Evolutionary conservation across 2,113 vertebrate genomes (phyloP).

Genomic region (Dasyprocta punctata): DNA sequence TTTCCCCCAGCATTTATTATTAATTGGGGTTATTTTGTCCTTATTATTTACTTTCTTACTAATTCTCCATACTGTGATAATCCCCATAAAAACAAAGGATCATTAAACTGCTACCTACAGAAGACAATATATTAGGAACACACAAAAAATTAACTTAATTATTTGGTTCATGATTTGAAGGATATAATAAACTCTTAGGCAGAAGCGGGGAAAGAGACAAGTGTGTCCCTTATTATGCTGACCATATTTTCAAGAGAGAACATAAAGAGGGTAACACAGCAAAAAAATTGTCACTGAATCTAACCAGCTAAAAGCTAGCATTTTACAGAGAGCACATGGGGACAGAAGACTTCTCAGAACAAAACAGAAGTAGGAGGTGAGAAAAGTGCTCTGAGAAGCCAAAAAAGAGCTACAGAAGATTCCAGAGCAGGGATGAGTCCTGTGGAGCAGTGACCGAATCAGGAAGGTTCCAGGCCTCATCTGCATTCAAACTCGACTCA

Average conservation of each 20-base stretch:
- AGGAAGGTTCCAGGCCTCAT: neutral
- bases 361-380: neutral
- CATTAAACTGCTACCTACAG: neutral
- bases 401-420: neutral
- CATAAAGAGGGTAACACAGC: neutral
- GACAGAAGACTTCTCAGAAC: neutral
- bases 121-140: neutral
- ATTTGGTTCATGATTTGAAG: neutral
- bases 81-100: neutral
- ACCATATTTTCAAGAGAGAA: neutral
- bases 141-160: neutral
- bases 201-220: neutral
- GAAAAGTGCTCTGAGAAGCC: neutral
- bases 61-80: neutral
- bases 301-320: neutral
- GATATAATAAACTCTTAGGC: neutral
- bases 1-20: neutral
- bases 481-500: neutral
- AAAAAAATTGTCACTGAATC: neutral
- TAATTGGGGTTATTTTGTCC: neutral
- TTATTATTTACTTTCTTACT: neutral
- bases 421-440: neutral
- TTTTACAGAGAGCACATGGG: neutral
- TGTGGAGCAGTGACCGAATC: neutral
- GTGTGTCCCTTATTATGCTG: neutral